These are phyloP conservation scores for Halictus rubicundus DNA, from an alignment of 1,140 invertebrate species.

Conservation along the genomic window DNA sequence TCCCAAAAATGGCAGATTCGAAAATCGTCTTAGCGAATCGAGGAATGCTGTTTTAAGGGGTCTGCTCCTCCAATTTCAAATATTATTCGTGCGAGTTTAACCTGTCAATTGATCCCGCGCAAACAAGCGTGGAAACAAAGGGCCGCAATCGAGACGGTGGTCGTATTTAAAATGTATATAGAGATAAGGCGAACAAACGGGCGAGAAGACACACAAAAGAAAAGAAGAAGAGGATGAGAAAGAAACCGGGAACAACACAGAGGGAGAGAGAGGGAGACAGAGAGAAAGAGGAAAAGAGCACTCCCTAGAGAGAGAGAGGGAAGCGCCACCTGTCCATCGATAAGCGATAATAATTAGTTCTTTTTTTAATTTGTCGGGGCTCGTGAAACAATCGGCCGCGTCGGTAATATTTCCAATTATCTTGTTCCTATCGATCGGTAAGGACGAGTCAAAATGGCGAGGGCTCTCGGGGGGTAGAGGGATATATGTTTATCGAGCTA, in stretches of 20 bases:
- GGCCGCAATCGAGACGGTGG: background rate
- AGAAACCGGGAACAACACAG: background rate
- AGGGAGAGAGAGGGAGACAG: no score
- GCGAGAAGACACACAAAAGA: no score
- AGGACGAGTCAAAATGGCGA: constrained; percentile 47
- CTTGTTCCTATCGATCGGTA: constrained; percentile 44
- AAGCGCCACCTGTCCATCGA: constrained; percentile 40
- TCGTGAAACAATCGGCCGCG: constrained; percentile 14
- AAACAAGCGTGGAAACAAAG: background rate
- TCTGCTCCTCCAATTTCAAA: no score
- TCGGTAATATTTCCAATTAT: constrained; percentile 45
- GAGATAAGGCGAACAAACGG: background rate
- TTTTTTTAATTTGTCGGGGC: constrained; percentile 16
- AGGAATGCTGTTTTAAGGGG: no score
- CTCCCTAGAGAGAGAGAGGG: background rate
- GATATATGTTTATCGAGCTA: constrained; percentile 34
- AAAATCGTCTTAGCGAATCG: no score
- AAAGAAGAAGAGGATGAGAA: no score
- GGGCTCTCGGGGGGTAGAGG: constrained; percentile 21
- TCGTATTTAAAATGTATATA: constrained; percentile 1
- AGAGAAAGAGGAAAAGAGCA: background rate
- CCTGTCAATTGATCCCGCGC: background rate
- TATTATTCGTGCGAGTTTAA: background rate
- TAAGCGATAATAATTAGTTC: constrained; percentile 26
- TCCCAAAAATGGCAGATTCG: no score